These are phyloP conservation scores for Theristicus caerulescens DNA, from an alignment of 2,113 vertebrate species.

Conservation along the genomic window DNA sequence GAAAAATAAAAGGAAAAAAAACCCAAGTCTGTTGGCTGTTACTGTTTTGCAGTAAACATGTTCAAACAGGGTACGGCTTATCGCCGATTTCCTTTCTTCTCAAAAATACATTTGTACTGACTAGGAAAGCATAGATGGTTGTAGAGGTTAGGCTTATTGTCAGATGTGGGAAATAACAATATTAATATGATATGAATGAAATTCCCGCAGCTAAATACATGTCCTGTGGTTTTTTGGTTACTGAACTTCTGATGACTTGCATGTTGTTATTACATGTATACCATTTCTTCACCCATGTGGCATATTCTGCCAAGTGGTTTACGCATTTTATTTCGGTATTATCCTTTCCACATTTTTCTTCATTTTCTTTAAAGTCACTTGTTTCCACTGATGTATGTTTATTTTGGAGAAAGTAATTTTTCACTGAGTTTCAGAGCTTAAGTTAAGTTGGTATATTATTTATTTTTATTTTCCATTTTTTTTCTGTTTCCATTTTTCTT, in stretches of 20 bases:
- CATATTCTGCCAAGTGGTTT: not conserved
- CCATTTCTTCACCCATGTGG: not conserved
- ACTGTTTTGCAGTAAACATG: not conserved
- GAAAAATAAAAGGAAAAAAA: not conserved
- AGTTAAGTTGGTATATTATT: conserved; percentile 57
- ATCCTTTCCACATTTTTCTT: not conserved
- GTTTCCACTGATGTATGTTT: conserved; percentile 32
- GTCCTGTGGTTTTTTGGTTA: not conserved
- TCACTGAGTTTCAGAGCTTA: conserved; percentile 15
- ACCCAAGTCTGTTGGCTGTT: not conserved
- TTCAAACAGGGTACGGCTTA: not conserved
- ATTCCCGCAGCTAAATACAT: not conserved
- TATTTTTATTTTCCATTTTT: conserved; percentile 63
- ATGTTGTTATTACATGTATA: not conserved
- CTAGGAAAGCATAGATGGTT: not conserved
- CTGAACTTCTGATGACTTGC: not conserved
- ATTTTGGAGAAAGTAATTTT: conserved; percentile 52
- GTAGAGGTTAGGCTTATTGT: not conserved
- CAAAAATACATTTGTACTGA: not conserved
- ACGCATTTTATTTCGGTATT: not conserved
- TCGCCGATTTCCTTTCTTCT: not conserved
- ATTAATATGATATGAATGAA: not conserved
- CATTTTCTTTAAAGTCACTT: conserved; percentile 28
- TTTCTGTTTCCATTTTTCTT: conserved; percentile 70
- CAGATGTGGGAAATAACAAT: not conserved